These are phyloP conservation scores for Ochropleura leucogaster DNA, from an alignment of 2,888 invertebrate genomes.

Conservation along the genomic window DNA sequence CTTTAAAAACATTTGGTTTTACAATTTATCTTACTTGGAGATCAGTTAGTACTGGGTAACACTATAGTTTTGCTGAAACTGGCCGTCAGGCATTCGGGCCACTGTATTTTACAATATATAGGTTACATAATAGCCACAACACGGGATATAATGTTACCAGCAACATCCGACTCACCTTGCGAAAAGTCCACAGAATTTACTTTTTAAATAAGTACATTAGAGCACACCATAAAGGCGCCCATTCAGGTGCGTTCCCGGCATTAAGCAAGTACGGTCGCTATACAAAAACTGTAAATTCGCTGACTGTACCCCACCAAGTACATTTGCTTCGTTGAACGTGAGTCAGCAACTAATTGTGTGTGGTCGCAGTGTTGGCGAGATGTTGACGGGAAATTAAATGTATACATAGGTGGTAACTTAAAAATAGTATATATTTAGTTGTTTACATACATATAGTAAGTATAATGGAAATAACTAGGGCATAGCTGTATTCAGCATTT, in stretches of 20 bases:
- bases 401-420: not conserved
- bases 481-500: too few species aligned
- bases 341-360: slow-evolving; percentile 69
- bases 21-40: too few species aligned
- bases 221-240: slow-evolving; percentile 44
- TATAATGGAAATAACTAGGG: too few species aligned
- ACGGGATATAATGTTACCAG: not conserved
- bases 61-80: too few species aligned
- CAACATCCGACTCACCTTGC: too few species aligned
- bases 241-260: slow-evolving; percentile 45
- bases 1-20: too few species aligned
- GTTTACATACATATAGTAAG: too few species aligned
- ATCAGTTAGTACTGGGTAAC: too few species aligned
- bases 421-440: too few species aligned
- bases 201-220: slow-evolving; percentile 35
- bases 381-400: not conserved
- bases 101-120: too few species aligned
- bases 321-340: slow-evolving; percentile 71
- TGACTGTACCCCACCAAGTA: slow-evolving; percentile 65
- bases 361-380: slow-evolving; percentile 44
- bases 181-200: slow-evolving; percentile 29
- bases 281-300: slow-evolving; percentile 66
- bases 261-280: slow-evolving; percentile 48
- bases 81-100: too few species aligned
- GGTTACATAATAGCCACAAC: too few species aligned